Percentiles rank a stretch among this genome's conserved stretches.
Conservation (phyloP, 2,113 vertebrate species). For the Pelusios castaneus region DNA sequence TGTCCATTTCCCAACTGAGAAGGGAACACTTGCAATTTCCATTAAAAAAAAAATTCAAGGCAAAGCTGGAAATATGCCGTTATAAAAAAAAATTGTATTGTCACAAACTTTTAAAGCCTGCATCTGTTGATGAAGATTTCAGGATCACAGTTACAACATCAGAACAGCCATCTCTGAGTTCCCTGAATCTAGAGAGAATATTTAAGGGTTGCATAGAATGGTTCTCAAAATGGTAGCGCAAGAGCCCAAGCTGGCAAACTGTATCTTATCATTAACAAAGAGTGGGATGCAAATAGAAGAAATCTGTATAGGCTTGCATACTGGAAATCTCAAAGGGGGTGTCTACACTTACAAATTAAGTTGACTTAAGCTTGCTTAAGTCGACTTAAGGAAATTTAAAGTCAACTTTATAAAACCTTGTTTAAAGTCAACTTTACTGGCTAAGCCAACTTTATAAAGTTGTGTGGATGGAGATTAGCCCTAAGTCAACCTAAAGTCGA, state of each 20-base stretch:
- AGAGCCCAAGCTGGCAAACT: neutral
- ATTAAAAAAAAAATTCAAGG: neutral
- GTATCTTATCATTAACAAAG: neutral
- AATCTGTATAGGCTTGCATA: neutral
- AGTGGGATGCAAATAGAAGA: neutral
- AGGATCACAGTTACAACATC: neutral
- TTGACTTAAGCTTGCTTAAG: too few relatives aligned
- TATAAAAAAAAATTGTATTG: neutral
- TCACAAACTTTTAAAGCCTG: neutral
- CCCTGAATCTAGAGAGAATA: neutral
- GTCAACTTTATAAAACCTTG: too few relatives aligned
- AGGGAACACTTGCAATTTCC: neutral
- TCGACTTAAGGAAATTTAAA: too few relatives aligned
- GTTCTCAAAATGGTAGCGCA: neutral
- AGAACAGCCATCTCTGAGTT: neutral
- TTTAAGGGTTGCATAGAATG: neutral
- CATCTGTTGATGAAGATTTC: neutral
- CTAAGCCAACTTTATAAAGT: too few relatives aligned
- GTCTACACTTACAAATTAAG: too few relatives aligned
- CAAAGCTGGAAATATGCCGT: neutral
- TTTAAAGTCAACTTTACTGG: too few relatives aligned
- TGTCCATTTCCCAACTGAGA: neutral
- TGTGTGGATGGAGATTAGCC: too few relatives aligned
- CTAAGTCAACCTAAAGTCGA: too few relatives aligned
- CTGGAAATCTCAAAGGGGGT: neutral